A percentile compares a stretch with the other conserved stretches of the same genome.
Evolutionary conservation across 1,140 invertebrate genomes (phyloP).

Genomic region (Bombus superbus): DNA sequence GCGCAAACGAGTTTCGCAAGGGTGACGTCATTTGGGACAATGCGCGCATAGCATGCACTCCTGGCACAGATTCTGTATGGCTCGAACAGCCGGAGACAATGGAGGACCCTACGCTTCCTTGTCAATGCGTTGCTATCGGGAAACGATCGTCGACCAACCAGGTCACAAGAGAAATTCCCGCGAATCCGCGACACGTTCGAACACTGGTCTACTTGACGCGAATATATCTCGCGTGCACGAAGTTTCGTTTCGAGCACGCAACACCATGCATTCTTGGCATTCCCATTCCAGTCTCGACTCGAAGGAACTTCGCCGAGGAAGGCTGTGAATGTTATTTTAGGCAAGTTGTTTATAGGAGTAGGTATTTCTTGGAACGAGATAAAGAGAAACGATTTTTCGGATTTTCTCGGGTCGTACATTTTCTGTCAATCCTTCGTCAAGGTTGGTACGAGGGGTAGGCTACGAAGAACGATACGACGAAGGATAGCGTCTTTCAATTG

Average conservation of each 20-base stretch:
- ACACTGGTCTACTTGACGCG: background rate
- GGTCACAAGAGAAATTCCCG: conserved; percentile 22
- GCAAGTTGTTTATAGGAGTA: background rate
- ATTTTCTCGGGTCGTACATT: background rate
- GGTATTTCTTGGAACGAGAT: background rate
- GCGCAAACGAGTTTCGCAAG: conserved; percentile 69
- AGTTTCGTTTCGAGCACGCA: background rate
- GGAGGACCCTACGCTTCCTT: conserved; percentile 58
- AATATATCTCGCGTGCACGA: background rate
- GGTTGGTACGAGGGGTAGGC: background rate
- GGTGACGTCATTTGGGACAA: conserved; percentile 73
- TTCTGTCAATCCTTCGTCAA: background rate
- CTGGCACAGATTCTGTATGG: conserved; percentile 68
- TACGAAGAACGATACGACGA: too few species aligned
- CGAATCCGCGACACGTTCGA: background rate
- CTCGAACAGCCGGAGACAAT: conserved; percentile 61
- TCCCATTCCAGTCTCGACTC: background rate
- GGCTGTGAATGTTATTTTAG: background rate
- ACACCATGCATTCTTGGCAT: background rate
- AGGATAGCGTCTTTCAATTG: background rate
- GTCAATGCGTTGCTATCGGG: conserved; percentile 57
- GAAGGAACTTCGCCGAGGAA: background rate
- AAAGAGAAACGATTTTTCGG: background rate
- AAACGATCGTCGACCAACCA: conserved; percentile 25
- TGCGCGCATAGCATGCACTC: conserved; percentile 65